Evolutionary conservation across 92 coral and sea anemone genomes (phyloP).

Genomic region (Palythoa grandiflora): DNA sequence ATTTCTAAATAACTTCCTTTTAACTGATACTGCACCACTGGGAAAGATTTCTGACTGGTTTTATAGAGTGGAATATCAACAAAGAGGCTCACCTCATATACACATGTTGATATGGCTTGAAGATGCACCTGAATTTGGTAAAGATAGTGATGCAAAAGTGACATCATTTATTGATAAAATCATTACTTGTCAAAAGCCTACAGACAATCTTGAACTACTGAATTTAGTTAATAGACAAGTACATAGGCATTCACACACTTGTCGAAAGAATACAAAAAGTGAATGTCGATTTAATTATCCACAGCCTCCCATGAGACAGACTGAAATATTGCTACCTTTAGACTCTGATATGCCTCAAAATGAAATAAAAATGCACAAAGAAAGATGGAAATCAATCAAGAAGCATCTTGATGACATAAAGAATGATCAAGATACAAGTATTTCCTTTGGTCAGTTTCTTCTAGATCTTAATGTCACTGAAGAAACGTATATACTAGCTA

Average conservation of each 20-base stretch:
- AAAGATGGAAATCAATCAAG: no score
- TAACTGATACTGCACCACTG: not conserved
- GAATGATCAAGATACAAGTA: no score
- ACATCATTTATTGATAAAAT: constrained; percentile 37
- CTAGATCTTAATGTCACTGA: no score
- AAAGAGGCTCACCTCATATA: constrained; percentile 19
- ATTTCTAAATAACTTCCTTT: not conserved
- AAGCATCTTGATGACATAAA: no score
- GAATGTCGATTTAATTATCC: constrained; percentile 10
- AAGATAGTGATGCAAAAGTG: constrained; percentile 32
- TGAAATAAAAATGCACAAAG: no score
- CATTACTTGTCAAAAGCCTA: constrained; percentile 33
- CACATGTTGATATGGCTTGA: constrained; percentile 15
- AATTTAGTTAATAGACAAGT: constrained; percentile 14
- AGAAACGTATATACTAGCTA: no score
- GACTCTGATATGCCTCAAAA: no score
- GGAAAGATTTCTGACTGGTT: not conserved
- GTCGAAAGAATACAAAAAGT: constrained; percentile 20
- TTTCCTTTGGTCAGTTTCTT: no score
- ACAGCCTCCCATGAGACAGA: constrained; percentile 13
- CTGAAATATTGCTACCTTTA: not conserved
- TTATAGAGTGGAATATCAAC: constrained; percentile 3
- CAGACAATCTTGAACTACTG: not conserved
- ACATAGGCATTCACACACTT: constrained; percentile 18
- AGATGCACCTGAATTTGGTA: not conserved